A percentile compares a stretch with the other conserved stretches of the same genome.
Evolutionary conservation across 2,113 vertebrate species (phyloP).

Genomic region (Astatoreochromis straeleni): DNA sequence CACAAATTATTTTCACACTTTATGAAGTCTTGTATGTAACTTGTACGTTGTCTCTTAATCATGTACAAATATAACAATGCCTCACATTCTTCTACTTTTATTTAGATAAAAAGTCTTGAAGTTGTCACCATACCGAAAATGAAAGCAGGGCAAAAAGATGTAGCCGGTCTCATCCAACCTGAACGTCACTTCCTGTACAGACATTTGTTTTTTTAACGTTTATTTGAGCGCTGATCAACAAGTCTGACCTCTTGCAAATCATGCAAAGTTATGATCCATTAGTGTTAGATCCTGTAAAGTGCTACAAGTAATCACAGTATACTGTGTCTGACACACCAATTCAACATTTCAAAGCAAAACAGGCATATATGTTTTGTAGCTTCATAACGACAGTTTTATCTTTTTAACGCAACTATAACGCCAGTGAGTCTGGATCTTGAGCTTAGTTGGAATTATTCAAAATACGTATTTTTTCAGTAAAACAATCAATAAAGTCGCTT

Average conservation of each 20-base stretch:
- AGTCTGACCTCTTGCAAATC: not conserved
- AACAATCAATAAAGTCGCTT: not conserved
- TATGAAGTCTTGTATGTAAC: not conserved
- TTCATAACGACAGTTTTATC: not conserved
- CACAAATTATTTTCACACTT: not conserved
- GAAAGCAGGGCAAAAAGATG: not conserved
- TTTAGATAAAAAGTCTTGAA: not conserved
- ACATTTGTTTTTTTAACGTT: not conserved
- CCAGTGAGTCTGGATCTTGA: not conserved
- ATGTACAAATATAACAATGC: not conserved
- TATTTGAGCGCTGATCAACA: not conserved
- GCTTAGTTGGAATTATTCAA: not conserved
- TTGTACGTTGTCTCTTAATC: not conserved
- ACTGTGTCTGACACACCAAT: not conserved
- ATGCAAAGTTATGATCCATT: not conserved
- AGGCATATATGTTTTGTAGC: not conserved
- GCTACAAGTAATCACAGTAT: not conserved
- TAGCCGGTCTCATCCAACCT: not conserved
- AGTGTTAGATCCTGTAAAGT: slow-evolving; percentile 14
- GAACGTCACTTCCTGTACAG: not conserved
- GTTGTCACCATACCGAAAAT: not conserved
- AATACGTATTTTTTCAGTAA: not conserved
- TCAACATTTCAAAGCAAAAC: not conserved
- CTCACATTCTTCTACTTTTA: not conserved
- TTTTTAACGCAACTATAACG: not conserved